A percentile compares a stretch with the other conserved stretches of the same genome.
phyloP scores from a whole-genome alignment of 1,140 invertebrate species.

The Gryllus bimaculatus region DNA sequence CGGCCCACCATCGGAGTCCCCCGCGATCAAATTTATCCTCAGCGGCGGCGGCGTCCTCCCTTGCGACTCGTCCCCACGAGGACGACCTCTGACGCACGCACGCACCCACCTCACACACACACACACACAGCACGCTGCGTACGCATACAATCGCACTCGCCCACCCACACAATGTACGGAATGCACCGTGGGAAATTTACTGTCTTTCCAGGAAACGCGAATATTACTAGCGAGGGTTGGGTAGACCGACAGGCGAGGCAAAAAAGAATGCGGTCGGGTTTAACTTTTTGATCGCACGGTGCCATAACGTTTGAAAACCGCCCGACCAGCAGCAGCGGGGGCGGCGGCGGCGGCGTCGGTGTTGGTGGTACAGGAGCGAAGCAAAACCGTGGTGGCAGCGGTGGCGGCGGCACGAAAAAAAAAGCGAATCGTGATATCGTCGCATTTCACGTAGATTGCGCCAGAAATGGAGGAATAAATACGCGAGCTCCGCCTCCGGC shows the following conservation, averaged over 20 bases:
- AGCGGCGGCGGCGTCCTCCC: no score
- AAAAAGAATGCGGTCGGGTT: neutral
- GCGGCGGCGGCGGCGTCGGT: neutral
- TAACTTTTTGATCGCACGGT: neutral
- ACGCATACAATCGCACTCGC: no score
- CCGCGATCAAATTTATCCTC: no score
- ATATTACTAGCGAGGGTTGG: neutral
- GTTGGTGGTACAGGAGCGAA: neutral
- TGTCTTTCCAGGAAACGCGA: neutral
- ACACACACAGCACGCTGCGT: neutral
- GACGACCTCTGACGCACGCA: no score
- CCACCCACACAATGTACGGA: neutral
- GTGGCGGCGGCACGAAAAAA: neutral
- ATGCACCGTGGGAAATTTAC: neutral
- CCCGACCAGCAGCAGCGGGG: neutral
- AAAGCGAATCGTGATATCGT: neutral
- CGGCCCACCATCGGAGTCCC: no score
- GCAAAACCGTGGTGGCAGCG: neutral
- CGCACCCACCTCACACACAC: no score
- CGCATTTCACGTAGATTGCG: neutral
- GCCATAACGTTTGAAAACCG: neutral
- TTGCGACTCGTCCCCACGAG: no score
- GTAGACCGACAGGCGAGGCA: neutral
- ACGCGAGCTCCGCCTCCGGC: neutral
- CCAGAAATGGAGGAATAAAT: neutral